Percentiles rank a stretch among this genome's conserved stretches.
Conservation (phyloP, 2,888 invertebrate species). For the Cheiracanthium punctorium region DNA sequence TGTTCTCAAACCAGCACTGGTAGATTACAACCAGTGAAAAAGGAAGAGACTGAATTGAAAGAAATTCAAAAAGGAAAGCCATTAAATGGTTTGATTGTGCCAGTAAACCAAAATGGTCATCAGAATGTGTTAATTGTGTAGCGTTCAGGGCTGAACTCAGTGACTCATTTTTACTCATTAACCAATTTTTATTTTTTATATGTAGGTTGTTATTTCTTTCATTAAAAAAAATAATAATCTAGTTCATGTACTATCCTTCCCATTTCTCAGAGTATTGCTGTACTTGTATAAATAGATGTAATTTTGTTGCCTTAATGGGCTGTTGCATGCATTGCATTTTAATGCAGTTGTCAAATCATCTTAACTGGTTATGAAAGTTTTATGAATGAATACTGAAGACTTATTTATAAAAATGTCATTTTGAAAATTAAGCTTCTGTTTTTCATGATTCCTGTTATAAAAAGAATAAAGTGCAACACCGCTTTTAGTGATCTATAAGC, state of each 20-base stretch:
- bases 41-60: neutral
- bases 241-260: neutral
- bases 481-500: no score
- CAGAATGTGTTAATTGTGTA: slow-evolving; percentile 51
- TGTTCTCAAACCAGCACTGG: slow-evolving; percentile 22
- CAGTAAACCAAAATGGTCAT: slow-evolving; percentile 23
- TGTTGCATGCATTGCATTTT: neutral
- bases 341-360: neutral
- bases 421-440: neutral
- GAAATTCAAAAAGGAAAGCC: slow-evolving; percentile 19
- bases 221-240: no score
- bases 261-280: neutral
- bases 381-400: neutral
- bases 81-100: slow-evolving; percentile 29
- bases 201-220: neutral
- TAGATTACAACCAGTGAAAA: neutral
- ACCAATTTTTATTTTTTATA: neutral
- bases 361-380: neutral
- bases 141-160: slow-evolving; percentile 35
- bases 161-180: neutral
- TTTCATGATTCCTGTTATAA: neutral
- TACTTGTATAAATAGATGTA: neutral
- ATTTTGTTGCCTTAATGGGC: neutral
- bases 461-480: no score
- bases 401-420: neutral